Percentiles rank a stretch among this genome's conserved stretches.
Evolutionary conservation across 2,888 invertebrate genomes (phyloP).

Genomic region (Lycocerus yunnanus): DNA sequence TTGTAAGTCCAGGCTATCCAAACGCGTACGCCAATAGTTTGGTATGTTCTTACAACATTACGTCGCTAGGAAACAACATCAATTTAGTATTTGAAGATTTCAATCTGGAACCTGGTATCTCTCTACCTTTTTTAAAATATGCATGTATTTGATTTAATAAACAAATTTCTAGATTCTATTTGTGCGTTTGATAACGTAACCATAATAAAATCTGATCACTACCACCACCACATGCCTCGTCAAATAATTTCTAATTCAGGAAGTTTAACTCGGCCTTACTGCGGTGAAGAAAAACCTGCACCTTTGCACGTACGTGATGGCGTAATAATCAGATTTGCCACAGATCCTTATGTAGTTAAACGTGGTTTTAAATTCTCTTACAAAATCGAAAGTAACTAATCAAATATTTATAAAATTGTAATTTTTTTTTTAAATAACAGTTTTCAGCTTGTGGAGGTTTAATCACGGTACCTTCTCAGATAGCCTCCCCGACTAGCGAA

Average conservation of each 20-base stretch:
- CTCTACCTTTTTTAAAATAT: neutral
- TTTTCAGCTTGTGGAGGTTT: slow-evolving; percentile 74
- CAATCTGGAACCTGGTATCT: slow-evolving; percentile 52
- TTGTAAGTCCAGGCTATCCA: slow-evolving; percentile 81
- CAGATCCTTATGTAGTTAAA: slow-evolving; percentile 61
- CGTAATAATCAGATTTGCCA: slow-evolving; percentile 60
- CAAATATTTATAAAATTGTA: neutral
- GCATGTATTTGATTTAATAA: accelerated
- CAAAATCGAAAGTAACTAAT: slow-evolving; percentile 57
- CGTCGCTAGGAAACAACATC: slow-evolving; percentile 56
- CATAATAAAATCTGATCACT: slow-evolving; percentile 40
- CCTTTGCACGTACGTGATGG: slow-evolving; percentile 46
- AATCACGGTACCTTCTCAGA: slow-evolving; percentile 63
- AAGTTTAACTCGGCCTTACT: slow-evolving; percentile 47
- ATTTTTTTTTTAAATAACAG: neutral
- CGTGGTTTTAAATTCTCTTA: slow-evolving; percentile 68
- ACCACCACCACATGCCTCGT: neutral
- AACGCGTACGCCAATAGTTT: slow-evolving; percentile 61
- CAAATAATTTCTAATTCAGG: neutral
- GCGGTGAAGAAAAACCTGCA: slow-evolving; percentile 57
- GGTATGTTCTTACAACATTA: slow-evolving; percentile 71
- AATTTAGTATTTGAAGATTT: slow-evolving; percentile 67
- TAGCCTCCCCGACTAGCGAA: slow-evolving; percentile 56
- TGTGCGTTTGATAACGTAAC: slow-evolving; percentile 63
- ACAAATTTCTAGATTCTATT: neutral